Base-by-base conservation (phyloP, 2,797 vertebrate genomes). In the Xenops minutus region DNA sequence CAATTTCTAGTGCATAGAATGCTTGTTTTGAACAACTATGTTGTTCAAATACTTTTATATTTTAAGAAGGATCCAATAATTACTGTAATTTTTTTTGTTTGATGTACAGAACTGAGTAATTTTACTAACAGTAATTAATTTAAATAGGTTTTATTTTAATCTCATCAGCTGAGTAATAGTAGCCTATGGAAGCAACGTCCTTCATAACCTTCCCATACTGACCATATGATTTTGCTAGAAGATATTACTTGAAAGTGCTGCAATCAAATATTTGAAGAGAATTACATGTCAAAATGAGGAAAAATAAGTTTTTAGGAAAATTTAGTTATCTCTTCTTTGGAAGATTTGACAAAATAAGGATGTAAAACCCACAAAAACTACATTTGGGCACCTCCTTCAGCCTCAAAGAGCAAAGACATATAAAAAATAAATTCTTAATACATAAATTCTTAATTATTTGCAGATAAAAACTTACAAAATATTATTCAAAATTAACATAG, bases 51-150 rank as follows among this genome's bases (percentile, higher is more conserved):
- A 84, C 18, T 23, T 75, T 39, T 72, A 23, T 48, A 80, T 83
- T 95, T 95, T 92, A 89, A 85, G 36, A 73, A 19, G 34, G 6
- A 81, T 80, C 55, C 69, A 44, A 82, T 85, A 95, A 85, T 93
- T 81, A 95, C 67, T 63, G 43, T 20, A 83, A 77, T 79, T 62
- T 34, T 88, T 93, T 64, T 26, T 82, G 55, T 75, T 89, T 63
- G n/a, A 22, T 91, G 63, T 68, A 82, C 37, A 89, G 49, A 94
- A 83, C 10, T 56, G n/a, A 86, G 46, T 41, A 68, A 88, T 90
- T 96, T 75, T 85, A 69, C 27, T 24, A 91, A 74, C 34, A 91
- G 34, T 89, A 96, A 81, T 67, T 96, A 24, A 84, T 82, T 93
- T 78, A 95, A 95, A 76, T 51, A 82, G 29, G 19, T 22, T 61